Evolutionary conservation across 2,113 vertebrate species (phyloP).

Genomic region (Uropsilus gracilis): DNA sequence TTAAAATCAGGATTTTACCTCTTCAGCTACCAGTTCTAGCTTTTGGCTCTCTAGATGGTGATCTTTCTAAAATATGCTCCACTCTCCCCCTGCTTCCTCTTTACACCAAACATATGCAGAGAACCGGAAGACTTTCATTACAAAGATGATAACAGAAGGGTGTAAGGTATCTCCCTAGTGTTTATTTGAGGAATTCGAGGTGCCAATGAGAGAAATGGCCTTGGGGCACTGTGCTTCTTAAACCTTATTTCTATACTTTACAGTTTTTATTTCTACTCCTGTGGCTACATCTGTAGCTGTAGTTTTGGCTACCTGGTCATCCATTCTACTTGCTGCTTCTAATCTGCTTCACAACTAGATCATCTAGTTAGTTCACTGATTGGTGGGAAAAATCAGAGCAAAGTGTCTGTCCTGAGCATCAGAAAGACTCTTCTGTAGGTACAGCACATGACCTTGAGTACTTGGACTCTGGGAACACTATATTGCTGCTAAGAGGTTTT

Average conservation of each 20-base stretch:
- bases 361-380: background rate
- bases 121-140: background rate
- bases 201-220: background rate
- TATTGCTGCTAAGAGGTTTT: background rate
- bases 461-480: background rate
- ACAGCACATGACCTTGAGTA: background rate
- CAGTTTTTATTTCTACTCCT: background rate
- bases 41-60: conserved; percentile 1
- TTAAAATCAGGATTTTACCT: background rate
- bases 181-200: background rate
- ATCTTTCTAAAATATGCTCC: background rate
- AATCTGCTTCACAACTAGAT: conserved; percentile 22
- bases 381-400: background rate
- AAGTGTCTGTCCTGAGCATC: background rate
- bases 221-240: background rate
- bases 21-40: background rate
- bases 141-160: background rate
- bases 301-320: background rate
- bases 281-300: background rate
- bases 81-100: background rate
- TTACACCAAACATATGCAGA: background rate
- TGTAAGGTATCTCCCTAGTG: background rate
- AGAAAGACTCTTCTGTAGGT: background rate
- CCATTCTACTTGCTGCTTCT: background rate
- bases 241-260: conserved; percentile 18